Conservation (phyloP, 2,888 invertebrate genomes). For the Scaptomyza polygonia region DNA sequence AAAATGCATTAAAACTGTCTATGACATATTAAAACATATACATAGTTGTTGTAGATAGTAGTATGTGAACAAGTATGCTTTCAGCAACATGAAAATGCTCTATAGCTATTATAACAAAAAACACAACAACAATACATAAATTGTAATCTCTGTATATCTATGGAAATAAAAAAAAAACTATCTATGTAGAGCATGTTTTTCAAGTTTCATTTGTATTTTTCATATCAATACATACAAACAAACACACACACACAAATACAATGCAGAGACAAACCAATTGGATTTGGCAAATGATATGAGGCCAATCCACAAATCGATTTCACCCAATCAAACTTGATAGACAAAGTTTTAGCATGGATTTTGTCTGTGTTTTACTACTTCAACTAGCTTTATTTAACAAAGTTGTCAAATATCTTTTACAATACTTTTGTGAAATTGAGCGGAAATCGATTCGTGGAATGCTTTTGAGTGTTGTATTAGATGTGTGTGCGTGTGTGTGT, state of each 20-base stretch:
- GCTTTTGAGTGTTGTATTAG: constrained; percentile 24
- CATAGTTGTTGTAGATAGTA: constrained; percentile 16
- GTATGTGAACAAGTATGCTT: constrained; percentile 46
- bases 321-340: constrained; percentile 9
- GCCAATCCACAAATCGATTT: constrained; percentile 43
- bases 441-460: constrained; percentile 46
- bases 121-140: constrained; percentile 60
- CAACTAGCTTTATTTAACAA: constrained; percentile 12
- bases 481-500: constrained; percentile 28
- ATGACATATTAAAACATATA: constrained; percentile 38
- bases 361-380: constrained; percentile 14
- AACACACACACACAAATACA: not conserved
- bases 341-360: constrained; percentile 8
- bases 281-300: constrained; percentile 47
- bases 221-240: constrained; percentile 2
- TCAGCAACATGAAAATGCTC: constrained; percentile 75
- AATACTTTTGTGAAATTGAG: constrained; percentile 19
- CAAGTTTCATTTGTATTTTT: constrained; percentile 32
- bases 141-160: constrained; percentile 53
- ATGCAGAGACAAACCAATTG: constrained; percentile 29
- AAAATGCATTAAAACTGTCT: constrained; percentile 70
- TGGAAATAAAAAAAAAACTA: not conserved
- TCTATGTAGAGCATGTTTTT: constrained; percentile 27
- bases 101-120: constrained; percentile 70
- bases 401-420: not conserved